phyloP scores from a whole-genome alignment of 2,113 vertebrate species.

The Zosterops borbonicus region DNA sequence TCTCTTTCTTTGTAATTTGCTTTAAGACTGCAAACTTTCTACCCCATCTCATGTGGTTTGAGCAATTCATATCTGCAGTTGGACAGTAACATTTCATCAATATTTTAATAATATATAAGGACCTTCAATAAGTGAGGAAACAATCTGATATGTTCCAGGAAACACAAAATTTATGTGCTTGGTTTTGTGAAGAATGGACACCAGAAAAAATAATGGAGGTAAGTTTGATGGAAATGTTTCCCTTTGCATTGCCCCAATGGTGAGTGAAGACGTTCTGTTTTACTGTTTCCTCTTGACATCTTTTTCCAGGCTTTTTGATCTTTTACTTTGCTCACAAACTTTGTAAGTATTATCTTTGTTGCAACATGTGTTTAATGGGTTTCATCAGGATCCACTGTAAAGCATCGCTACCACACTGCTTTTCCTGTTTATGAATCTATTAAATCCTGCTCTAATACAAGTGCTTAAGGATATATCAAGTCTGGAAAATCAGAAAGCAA shows the following conservation, averaged over 20 bases:
- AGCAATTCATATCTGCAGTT: not conserved
- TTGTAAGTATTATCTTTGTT: not conserved
- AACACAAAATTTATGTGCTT: not conserved
- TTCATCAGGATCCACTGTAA: not conserved
- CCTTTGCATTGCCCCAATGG: not conserved
- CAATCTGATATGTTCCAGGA: not conserved
- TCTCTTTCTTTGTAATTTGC: not conserved
- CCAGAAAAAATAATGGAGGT: not conserved
- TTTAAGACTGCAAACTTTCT: not conserved
- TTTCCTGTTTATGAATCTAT: not conserved
- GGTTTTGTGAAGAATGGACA: not conserved
- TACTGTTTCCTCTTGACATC: not conserved
- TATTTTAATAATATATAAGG: not conserved
- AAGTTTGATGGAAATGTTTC: not conserved
- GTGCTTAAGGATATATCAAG: not conserved
- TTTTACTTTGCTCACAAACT: not conserved
- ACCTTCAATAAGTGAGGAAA: not conserved
- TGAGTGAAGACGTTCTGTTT: not conserved
- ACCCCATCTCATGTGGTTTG: not conserved
- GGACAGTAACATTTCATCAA: not conserved
- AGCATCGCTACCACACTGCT: not conserved
- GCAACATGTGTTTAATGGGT: not conserved
- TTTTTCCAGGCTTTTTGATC: not conserved
- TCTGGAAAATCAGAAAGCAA: not conserved
- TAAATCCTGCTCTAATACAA: not conserved